Percentiles rank a stretch among this genome's conserved stretches.
These are phyloP conservation scores for Acronicta leporina DNA, from an alignment of 2,888 invertebrate genomes.

Conservation along the genomic window DNA sequence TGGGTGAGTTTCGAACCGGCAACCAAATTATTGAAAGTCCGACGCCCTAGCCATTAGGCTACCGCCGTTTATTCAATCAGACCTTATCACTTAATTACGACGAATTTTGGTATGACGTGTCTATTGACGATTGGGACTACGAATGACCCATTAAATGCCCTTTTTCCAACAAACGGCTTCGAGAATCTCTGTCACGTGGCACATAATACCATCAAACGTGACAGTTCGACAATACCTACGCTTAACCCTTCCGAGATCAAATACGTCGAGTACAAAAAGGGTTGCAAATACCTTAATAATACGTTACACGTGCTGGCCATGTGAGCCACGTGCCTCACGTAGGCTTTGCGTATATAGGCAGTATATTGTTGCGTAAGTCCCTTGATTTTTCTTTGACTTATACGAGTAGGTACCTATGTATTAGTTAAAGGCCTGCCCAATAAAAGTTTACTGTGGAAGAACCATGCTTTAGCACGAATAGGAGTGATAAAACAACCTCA, in stretches of 20 bases:
- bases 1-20: no score
- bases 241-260: not conserved
- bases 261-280: slow-evolving; percentile 5
- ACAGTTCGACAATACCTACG: not conserved
- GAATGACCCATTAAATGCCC: not conserved
- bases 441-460: no score
- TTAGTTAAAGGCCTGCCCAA: no score
- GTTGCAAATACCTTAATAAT: slow-evolving; percentile 5
- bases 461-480: no score
- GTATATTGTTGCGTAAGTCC: slow-evolving; percentile 7
- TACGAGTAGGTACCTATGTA: no score
- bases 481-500: no score
- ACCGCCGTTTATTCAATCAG: no score
- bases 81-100: no score
- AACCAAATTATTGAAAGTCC: no score
- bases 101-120: no score
- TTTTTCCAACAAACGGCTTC: not conserved
- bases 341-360: slow-evolving; percentile 34
- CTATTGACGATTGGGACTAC: no score
- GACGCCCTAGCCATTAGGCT: no score
- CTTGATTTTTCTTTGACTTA: not conserved
- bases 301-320: slow-evolving; percentile 7
- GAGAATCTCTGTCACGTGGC: slow-evolving; percentile 2
- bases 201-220: not conserved
- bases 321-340: slow-evolving; percentile 36